Percentiles rank a stretch among this genome's conserved stretches.
phyloP scores from a whole-genome alignment of 2,888 invertebrate genomes.

The Dastarcus helophoroides region DNA sequence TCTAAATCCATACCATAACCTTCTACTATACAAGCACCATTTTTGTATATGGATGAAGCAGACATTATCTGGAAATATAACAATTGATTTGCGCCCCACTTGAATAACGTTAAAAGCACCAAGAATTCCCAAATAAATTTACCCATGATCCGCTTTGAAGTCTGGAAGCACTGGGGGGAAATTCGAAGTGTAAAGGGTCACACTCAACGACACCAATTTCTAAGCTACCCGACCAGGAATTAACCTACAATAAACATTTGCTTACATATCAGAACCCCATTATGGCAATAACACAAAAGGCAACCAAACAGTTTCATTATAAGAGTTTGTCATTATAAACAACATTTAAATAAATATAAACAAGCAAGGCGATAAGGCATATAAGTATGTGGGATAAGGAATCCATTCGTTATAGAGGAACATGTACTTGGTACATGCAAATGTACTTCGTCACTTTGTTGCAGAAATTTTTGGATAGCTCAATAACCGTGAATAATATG shows the following conservation, averaged over 20 bases:
- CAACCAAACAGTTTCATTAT: too few species aligned
- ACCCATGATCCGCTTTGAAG: conserved; percentile 78
- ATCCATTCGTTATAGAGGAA: too few species aligned
- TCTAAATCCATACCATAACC: conserved; percentile 79
- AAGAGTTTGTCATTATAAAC: too few species aligned
- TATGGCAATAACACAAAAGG: too few species aligned
- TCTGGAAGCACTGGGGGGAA: conserved; percentile 68
- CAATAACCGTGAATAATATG: neutral
- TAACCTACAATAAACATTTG: conserved; percentile 56
- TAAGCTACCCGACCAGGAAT: conserved; percentile 67
- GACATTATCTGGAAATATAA: conserved; percentile 59
- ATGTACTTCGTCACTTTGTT: neutral
- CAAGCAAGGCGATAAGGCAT: too few species aligned
- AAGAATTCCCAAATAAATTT: conserved; percentile 13
- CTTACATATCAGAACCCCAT: too few species aligned
- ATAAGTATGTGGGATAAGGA: too few species aligned
- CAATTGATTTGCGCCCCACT: conserved; percentile 1
- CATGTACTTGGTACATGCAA: neutral
- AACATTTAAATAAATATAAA: too few species aligned
- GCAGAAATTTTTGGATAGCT: conserved; percentile 4
- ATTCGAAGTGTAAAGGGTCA: conserved; percentile 54
- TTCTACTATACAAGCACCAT: conserved; percentile 71
- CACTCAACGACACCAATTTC: conserved; percentile 64
- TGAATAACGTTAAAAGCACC: conserved; percentile 2
- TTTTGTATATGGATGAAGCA: conserved; percentile 72